A percentile compares a stretch with the other conserved stretches of the same genome.
These are phyloP conservation scores for Chloroceryle inda DNA, from an alignment of 2,797 vertebrate genomes.

Conservation along the genomic window DNA sequence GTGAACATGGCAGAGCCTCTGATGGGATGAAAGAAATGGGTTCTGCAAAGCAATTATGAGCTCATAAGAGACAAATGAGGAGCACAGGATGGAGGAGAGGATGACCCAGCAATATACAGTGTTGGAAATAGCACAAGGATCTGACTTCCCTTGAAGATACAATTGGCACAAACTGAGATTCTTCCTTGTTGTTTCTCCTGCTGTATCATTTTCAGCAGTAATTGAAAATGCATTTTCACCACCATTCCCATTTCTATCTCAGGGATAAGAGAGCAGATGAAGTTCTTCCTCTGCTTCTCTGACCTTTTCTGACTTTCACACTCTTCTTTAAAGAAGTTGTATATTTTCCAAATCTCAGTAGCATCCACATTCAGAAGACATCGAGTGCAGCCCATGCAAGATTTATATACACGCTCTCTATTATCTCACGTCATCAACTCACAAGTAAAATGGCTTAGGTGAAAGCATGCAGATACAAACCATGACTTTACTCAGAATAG, in stretches of 20 bases:
- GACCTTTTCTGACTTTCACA: conserved; percentile 8
- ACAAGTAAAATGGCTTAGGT: background rate
- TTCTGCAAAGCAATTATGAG: background rate
- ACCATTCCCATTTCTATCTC: background rate
- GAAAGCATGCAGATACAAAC: background rate
- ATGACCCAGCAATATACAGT: background rate
- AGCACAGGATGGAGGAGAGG: background rate
- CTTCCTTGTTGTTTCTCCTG: background rate
- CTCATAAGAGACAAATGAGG: background rate
- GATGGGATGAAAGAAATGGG: background rate
- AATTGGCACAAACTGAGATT: background rate
- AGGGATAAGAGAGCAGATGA: background rate
- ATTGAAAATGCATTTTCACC: background rate
- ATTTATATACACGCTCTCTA: background rate
- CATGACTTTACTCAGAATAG: background rate
- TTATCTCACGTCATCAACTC: background rate
- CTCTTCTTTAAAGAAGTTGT: background rate
- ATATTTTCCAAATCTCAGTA: background rate
- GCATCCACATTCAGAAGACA: background rate
- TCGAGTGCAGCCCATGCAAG: background rate
- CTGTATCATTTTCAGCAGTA: background rate
- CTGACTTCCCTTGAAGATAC: background rate
- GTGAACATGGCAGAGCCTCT: background rate
- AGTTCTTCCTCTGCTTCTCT: background rate
- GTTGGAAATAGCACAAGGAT: background rate